phyloP scores from a whole-genome alignment of 2,888 invertebrate genomes.

The Geotrupes spiniger region DNA sequence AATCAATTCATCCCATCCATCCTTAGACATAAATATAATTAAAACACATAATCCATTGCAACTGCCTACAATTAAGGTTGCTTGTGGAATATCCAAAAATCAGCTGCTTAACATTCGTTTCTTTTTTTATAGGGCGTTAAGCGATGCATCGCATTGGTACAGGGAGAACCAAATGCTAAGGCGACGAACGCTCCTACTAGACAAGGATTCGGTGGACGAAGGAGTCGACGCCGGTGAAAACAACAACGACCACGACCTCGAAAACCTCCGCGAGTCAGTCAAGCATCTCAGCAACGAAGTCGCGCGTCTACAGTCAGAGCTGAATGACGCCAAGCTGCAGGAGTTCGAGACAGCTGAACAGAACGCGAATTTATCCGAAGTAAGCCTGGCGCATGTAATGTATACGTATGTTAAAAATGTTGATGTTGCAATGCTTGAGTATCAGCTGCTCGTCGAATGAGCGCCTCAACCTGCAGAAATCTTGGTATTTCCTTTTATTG shows the following conservation, averaged over 20 bases:
- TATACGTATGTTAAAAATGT: too few relatives aligned
- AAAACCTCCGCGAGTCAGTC: conserved; percentile 66
- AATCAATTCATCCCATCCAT: not conserved
- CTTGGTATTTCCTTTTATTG: too few relatives aligned
- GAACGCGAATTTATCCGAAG: conserved; percentile 57
- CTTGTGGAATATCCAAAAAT: too few relatives aligned
- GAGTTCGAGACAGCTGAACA: conserved; percentile 72
- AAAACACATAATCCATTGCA: too few relatives aligned
- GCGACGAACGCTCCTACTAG: conserved; percentile 63
- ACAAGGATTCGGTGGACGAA: conserved; percentile 59
- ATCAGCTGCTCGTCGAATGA: too few relatives aligned
- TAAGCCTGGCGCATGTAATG: conserved; percentile 29
- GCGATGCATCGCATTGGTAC: conserved; percentile 72
- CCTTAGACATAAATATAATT: too few relatives aligned
- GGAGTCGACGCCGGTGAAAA: conserved; percentile 52
- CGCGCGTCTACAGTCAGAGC: conserved; percentile 65
- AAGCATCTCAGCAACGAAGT: conserved; percentile 63
- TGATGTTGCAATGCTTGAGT: too few relatives aligned
- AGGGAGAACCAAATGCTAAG: conserved; percentile 72
- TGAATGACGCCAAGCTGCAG: conserved; percentile 60
- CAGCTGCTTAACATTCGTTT: not conserved
- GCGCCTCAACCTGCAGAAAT: too few relatives aligned
- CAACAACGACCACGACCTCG: conserved; percentile 61
- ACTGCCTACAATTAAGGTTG: too few relatives aligned
- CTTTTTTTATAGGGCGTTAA: conserved; percentile 57